A percentile compares a stretch with the other conserved stretches of the same genome.
Conservation (phyloP, 1,140 invertebrate genomes). For the Copidosoma floridanum region DNA sequence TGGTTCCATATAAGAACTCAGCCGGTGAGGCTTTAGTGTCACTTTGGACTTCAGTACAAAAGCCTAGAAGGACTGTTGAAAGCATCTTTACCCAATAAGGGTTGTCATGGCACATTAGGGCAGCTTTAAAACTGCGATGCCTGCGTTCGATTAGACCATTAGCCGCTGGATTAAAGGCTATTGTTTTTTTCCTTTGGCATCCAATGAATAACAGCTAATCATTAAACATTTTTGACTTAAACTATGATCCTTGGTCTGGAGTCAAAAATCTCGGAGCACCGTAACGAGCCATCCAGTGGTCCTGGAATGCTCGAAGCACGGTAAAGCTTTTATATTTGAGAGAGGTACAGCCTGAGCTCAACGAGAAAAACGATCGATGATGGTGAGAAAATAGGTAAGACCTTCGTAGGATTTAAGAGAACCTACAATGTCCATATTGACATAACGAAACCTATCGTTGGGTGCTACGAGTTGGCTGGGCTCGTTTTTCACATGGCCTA, state of each 20-base stretch:
- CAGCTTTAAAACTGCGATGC: background rate
- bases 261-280: too few relatives aligned
- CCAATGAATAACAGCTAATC: background rate
- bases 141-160: background rate
- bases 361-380: too few relatives aligned
- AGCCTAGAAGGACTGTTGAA: too few relatives aligned
- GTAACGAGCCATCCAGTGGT: background rate
- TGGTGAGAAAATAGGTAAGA: background rate
- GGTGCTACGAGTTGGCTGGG: background rate
- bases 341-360: slow-evolving; percentile 5
- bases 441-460: background rate
- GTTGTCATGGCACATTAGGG: background rate
- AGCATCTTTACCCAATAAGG: too few relatives aligned
- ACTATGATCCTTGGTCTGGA: too few relatives aligned
- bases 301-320: background rate
- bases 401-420: background rate
- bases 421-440: slow-evolving; percentile 1
- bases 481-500: background rate
- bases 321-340: background rate
- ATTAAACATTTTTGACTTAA: background rate
- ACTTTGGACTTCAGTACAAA: too few relatives aligned
- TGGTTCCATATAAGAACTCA: too few relatives aligned
- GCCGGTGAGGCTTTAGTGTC: too few relatives aligned
- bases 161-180: background rate
- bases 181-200: background rate